These are phyloP conservation scores for Drosophila picticornis DNA, from an alignment of 2,888 invertebrate species.

Conservation along the genomic window DNA sequence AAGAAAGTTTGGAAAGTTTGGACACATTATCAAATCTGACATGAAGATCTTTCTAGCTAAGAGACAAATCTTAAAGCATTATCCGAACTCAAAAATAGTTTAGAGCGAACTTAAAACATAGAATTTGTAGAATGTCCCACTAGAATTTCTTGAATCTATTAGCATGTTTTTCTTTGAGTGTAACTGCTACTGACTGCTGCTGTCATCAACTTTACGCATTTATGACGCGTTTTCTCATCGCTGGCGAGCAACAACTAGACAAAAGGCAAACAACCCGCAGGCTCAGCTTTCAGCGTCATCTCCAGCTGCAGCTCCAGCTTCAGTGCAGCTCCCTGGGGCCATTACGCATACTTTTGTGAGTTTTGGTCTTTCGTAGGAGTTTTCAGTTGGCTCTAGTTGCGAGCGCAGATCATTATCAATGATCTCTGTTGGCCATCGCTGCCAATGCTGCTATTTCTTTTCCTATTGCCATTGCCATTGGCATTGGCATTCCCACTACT, in stretches of 20 bases:
- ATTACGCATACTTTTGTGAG: constrained; percentile 79
- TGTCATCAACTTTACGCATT: constrained; percentile 80
- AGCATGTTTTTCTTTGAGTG: neutral
- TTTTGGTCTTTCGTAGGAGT: constrained; percentile 53
- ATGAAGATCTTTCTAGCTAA: neutral
- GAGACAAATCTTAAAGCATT: neutral
- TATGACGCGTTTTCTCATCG: constrained; percentile 83
- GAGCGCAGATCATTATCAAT: constrained; percentile 75
- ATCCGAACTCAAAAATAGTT: neutral
- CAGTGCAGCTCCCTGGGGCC: constrained; percentile 72
- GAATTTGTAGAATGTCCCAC: neutral
- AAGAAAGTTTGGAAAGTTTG: neutral
- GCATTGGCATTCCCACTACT: constrained; percentile 46
- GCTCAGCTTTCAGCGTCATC: constrained; percentile 27
- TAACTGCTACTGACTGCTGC: constrained; percentile 26
- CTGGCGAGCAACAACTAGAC: constrained; percentile 53
- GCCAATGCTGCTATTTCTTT: constrained; percentile 24
- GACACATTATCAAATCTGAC: neutral
- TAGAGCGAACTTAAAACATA: neutral
- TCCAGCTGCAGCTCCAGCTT: constrained; percentile 16
- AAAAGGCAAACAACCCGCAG: constrained; percentile 71
- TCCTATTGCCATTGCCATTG: constrained; percentile 24
- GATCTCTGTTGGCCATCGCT: constrained; percentile 65
- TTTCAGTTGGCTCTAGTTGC: constrained; percentile 54
- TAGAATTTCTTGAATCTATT: neutral